Conservation (phyloP, 2,797 vertebrate species). For the Anguilla anguilla region DNA sequence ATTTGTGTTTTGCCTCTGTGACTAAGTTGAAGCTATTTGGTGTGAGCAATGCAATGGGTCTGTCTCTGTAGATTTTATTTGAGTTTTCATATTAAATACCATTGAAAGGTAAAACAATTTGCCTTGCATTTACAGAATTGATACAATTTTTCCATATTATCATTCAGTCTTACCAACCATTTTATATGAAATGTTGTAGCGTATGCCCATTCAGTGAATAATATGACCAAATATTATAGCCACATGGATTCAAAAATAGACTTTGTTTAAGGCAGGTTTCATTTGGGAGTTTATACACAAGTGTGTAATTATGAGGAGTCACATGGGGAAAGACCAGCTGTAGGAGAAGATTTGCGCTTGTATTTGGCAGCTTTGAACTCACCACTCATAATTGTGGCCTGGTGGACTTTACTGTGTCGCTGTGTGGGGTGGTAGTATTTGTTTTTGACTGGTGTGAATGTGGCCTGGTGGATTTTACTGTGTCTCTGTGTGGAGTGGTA, state of each 20-base stretch:
- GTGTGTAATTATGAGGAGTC: conserved; percentile 56
- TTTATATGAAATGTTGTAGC: conserved; percentile 11
- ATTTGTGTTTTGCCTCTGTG: not conserved
- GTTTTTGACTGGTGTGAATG: conserved; percentile 55
- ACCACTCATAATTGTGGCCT: conserved; percentile 37
- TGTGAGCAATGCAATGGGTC: not conserved
- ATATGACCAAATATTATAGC: conserved; percentile 45
- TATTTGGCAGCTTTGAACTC: conserved; percentile 32
- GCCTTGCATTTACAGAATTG: not conserved
- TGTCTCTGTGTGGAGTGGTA: too few relatives aligned
- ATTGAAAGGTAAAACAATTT: not conserved
- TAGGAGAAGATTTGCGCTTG: conserved; percentile 32
- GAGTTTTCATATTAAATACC: not conserved
- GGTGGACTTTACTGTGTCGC: conserved; percentile 44
- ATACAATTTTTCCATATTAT: not conserved
- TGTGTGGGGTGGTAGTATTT: conserved; percentile 45
- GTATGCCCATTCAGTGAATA: conserved; percentile 8
- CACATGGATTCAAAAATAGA: conserved; percentile 52
- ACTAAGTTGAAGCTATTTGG: not conserved
- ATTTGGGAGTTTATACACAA: conserved; percentile 37
- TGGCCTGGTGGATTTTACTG: conserved; percentile 40
- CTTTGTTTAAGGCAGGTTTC: conserved; percentile 40
- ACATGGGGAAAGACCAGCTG: conserved; percentile 34
- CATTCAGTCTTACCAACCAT: not conserved
- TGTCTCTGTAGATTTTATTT: not conserved